Percentiles rank a stretch among this genome's conserved stretches.
Evolutionary conservation across 92 coral and sea anemone genomes (phyloP).

Genomic region (Zoanthus sociatus): DNA sequence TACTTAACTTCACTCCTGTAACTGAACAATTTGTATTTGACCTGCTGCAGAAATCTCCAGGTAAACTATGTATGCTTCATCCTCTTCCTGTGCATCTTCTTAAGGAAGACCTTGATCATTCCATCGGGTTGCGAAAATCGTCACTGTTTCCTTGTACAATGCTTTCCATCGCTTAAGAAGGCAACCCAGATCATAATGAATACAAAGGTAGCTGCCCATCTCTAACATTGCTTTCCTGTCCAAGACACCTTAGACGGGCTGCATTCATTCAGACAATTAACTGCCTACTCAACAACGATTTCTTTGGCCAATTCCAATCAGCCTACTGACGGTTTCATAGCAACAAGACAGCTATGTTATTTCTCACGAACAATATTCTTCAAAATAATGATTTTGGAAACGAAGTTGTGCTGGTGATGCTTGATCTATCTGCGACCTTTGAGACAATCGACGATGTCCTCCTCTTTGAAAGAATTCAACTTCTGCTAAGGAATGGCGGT

Average conservation of each 20-base stretch:
- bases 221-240: conserved; percentile 48
- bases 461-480: conserved; percentile 39
- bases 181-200: conserved; percentile 26
- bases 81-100: conserved; percentile 33
- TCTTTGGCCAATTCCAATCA: conserved; percentile 36
- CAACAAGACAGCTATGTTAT: conserved; percentile 51
- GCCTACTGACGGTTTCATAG: conserved; percentile 46
- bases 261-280: conserved; percentile 35
- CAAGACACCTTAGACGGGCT: conserved; percentile 38
- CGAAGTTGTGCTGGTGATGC: conserved; percentile 53
- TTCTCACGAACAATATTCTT: conserved; percentile 49
- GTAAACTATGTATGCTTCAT: conserved; percentile 26
- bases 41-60: conserved; percentile 36
- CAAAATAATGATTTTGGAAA: conserved; percentile 35
- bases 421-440: conserved; percentile 48
- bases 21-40: conserved; percentile 24
- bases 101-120: conserved; percentile 40
- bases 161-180: conserved; percentile 38
- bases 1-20: conserved; percentile 30
- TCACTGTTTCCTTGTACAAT: conserved; percentile 28
- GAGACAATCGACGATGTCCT: conserved; percentile 53
- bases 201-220: conserved; percentile 44
- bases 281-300: conserved; percentile 35
- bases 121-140: conserved; percentile 38
- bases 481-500: conserved; percentile 33